These are phyloP conservation scores for Acrocera orbiculus DNA, from an alignment of 2,888 invertebrate species.

Conservation along the genomic window DNA sequence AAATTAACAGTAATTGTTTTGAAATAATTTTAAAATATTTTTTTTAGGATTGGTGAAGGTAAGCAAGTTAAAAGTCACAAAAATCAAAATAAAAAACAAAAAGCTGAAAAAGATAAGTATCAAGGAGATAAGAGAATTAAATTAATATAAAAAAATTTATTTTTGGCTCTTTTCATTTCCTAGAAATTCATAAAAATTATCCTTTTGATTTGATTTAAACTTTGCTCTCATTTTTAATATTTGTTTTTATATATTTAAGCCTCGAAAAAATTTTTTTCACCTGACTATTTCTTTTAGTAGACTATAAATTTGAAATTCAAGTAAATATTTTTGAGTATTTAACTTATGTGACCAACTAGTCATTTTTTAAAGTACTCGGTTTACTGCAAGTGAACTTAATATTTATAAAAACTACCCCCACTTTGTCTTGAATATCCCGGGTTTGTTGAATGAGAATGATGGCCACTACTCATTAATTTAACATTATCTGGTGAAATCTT, in stretches of 20 bases:
- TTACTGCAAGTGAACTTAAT: conserved; percentile 29
- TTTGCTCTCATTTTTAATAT: too few species aligned
- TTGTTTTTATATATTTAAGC: too few species aligned
- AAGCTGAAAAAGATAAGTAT: too few species aligned
- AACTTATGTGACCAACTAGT: conserved; percentile 35
- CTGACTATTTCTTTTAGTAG: background rate
- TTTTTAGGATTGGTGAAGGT: conserved; percentile 40
- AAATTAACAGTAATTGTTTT: conserved; percentile 5
- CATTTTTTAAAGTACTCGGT: conserved; percentile 27
- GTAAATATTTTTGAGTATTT: background rate
- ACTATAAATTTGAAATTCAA: background rate
- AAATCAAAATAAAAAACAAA: conserved; percentile 50
- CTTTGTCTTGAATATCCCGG: conserved; percentile 65
- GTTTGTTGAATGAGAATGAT: conserved; percentile 62
- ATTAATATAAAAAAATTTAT: too few species aligned
- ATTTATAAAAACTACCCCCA: conserved; percentile 54
- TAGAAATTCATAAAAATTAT: too few species aligned
- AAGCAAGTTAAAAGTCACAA: conserved; percentile 41
- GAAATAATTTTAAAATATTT: conserved; percentile 7
- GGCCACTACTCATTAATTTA: conserved; percentile 64
- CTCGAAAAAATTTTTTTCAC: too few species aligned
- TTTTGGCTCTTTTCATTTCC: too few species aligned
- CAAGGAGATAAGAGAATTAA: too few species aligned
- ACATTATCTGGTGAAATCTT: conserved; percentile 51
- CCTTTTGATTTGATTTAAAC: too few species aligned